Conservation (phyloP, 2,113 vertebrate species). For the Ondatra zibethicus region DNA sequence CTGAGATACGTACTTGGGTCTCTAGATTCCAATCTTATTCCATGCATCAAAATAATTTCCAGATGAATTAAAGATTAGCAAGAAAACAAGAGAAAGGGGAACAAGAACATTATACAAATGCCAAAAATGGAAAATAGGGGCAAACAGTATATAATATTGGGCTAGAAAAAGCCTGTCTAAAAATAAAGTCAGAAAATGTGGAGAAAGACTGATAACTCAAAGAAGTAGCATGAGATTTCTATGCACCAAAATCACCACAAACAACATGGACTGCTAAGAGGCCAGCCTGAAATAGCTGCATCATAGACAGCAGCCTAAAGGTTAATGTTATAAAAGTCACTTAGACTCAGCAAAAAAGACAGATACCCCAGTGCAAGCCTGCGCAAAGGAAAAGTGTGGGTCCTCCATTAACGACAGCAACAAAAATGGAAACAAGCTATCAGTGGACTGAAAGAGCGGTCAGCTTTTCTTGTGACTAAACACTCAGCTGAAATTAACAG, state of each 20-base stretch:
- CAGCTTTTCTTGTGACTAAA: background rate
- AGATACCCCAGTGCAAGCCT: background rate
- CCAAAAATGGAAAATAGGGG: background rate
- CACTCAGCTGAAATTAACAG: background rate
- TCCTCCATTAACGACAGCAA: background rate
- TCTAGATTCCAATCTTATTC: slow-evolving; percentile 48
- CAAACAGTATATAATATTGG: background rate
- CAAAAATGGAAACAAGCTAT: background rate
- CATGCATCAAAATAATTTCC: slow-evolving; percentile 40
- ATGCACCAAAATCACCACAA: background rate
- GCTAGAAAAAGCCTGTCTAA: background rate
- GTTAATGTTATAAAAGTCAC: slow-evolving; percentile 28
- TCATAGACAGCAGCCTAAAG: background rate
- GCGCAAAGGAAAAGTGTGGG: background rate
- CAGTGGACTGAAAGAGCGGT: background rate
- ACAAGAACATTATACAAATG: background rate
- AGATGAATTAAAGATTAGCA: slow-evolving; percentile 42
- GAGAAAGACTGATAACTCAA: background rate
- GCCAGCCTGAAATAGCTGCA: background rate
- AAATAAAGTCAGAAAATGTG: slow-evolving; percentile 6
- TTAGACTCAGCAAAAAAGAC: background rate
- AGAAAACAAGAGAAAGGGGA: slow-evolving; percentile 14
- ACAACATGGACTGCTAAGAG: slow-evolving; percentile 42
- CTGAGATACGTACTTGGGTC: background rate
- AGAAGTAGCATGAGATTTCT: background rate